A percentile compares a stretch with the other conserved stretches of the same genome.
Conservation (phyloP, 1,140 invertebrate species). For the Papilio xuthus region DNA sequence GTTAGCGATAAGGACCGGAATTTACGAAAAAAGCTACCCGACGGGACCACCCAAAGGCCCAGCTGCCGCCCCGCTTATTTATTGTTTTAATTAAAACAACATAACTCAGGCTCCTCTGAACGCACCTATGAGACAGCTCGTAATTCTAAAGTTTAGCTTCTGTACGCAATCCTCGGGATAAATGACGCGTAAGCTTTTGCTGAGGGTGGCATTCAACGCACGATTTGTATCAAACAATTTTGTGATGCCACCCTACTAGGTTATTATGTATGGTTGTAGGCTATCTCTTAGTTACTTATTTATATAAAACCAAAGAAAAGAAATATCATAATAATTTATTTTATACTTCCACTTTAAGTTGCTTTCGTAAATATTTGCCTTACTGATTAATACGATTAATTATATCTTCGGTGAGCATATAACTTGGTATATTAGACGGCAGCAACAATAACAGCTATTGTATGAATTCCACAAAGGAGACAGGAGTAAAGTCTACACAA, state of each 20-base stretch:
- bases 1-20: constrained; percentile 62
- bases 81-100: constrained; percentile 77
- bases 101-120: constrained; percentile 65
- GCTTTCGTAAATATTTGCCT: too few species aligned
- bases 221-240: constrained; percentile 1
- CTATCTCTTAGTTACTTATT: too few species aligned
- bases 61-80: constrained; percentile 62
- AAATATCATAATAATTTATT: too few species aligned
- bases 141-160: constrained; percentile 67
- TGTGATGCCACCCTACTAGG: background rate
- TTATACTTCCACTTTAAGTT: too few species aligned
- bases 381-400: too few species aligned
- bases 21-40: constrained; percentile 61
- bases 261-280: too few species aligned
- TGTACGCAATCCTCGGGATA: constrained; percentile 60
- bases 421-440: too few species aligned
- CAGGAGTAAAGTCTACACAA: too few species aligned
- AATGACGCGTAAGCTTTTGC: constrained; percentile 47
- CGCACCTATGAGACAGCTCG: constrained; percentile 66
- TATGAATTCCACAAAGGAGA: too few species aligned
- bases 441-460: too few species aligned
- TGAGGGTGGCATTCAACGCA: constrained; percentile 39
- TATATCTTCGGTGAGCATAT: too few species aligned
- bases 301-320: too few species aligned
- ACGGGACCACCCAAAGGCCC: constrained; percentile 61